Evolutionary conservation across 2,888 invertebrate genomes (phyloP), one percentile per base, ranked within the genome.

Genomic region (Holacanthella duospinosa): DNA sequence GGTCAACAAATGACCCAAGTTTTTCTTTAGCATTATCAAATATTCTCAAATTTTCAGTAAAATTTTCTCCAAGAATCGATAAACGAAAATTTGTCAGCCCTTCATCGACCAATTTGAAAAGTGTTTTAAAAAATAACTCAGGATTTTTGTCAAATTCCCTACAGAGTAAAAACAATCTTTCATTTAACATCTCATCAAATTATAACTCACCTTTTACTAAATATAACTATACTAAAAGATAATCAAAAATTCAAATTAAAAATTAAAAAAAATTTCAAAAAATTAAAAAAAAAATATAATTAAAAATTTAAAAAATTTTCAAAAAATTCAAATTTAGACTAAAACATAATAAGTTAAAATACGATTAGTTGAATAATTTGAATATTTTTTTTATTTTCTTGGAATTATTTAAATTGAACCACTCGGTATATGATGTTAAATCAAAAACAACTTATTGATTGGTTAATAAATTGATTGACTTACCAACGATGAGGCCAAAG

Each of bases 81-180:
- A 86, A 76, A 64, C 77, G 76, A 74, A 87, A 87, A 61, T 80
- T 76, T 1, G 63, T 61, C 16, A 79, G 75, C 26, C 80, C 80
- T 16, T 81, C 77, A 55, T 81, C 79, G 59, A 80, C 78, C 28
- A 85, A 74, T 63, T 77, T 77, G 64, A 78, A 74, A 3, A 84
- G 71, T 1, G 82, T 80, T 43, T 80, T 76, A 64, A 86, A 84
- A 71, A 87, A 82, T 21, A 80, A 75, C 55, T 84, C 82, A 0
- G 87, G 87, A 74, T 84, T 83, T 77, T 87, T 87, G 75, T 88
- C 87, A 75, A 86, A 86, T 75, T 87, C 87, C 86, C 80, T 80
- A 71, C n/a, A n/a, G n/a, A n/a, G 74, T 71, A 56, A n/a, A 65
- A 54, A 55, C 48, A 57, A 60, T 27, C 12, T n/a, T 48, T 2